Conservation (phyloP, 2,888 invertebrate genomes). For the Drosophila fungiperda region DNA sequence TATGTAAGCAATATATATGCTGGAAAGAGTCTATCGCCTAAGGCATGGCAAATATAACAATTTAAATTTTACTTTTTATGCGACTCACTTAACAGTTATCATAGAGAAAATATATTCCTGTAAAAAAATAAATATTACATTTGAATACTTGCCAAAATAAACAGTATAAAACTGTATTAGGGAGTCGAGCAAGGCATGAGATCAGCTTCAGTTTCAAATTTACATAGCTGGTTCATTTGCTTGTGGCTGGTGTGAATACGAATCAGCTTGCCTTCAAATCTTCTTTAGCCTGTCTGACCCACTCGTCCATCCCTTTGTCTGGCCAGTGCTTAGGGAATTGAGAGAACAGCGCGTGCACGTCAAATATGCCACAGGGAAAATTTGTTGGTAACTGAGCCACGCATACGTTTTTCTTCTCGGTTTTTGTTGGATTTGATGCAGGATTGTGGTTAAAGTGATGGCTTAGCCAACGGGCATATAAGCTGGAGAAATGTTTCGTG, state of each 20-base stretch:
- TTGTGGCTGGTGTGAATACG: conserved; percentile 29
- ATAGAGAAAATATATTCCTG: neutral
- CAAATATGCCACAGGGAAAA: conserved; percentile 63
- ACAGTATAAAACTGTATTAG: conserved; percentile 10
- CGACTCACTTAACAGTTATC: neutral
- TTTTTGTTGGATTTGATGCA: conserved; percentile 48
- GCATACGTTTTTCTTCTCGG: conserved; percentile 64
- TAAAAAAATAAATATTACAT: neutral
- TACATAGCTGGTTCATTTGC: conserved; percentile 37
- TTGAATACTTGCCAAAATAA: neutral
- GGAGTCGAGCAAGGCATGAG: neutral
- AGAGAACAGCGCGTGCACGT: conserved; percentile 61
- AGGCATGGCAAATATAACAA: neutral
- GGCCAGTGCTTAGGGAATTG: conserved; percentile 4
- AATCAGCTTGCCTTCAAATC: conserved; percentile 33
- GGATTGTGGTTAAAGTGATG: conserved; percentile 33
- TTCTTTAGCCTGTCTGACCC: conserved; percentile 1
- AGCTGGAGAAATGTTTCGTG: conserved; percentile 3
- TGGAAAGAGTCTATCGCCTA: neutral
- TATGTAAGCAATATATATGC: conserved; percentile 8
- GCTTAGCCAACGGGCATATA: conserved; percentile 25
- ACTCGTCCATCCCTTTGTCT: neutral
- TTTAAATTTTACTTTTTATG: neutral
- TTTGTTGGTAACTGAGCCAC: conserved; percentile 50
- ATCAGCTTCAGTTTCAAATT: conserved; percentile 11